Conservation (phyloP, 2,113 vertebrate genomes). For the Pseudopodoces humilis region DNA sequence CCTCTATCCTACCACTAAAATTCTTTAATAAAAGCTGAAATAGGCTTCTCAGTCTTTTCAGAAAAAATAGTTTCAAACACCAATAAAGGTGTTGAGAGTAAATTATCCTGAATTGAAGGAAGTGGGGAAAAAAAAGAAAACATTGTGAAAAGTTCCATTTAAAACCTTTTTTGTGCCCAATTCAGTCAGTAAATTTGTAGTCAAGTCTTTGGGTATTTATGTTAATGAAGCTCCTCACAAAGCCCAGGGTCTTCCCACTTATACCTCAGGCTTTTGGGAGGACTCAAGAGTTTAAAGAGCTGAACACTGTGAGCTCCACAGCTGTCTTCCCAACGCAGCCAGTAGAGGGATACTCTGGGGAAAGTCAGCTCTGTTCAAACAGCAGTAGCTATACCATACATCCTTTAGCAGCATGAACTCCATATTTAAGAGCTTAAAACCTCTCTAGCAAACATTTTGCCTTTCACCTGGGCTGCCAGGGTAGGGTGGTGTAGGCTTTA, state of each 20-base stretch:
- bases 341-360: not conserved
- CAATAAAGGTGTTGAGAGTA: not conserved
- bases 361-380: not conserved
- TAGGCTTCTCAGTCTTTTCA: not conserved
- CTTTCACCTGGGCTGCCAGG: not conserved
- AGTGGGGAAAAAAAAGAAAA: rapidly evolving
- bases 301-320: not conserved
- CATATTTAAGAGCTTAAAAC: not conserved
- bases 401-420: not conserved
- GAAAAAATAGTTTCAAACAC: not conserved
- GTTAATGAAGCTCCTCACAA: not conserved
- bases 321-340: not conserved
- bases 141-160: not conserved
- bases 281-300: not conserved
- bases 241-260: not conserved
- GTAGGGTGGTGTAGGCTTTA: not conserved
- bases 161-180: not conserved
- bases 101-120: not conserved
- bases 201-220: not conserved
- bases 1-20: not conserved
- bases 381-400: not conserved
- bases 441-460: not conserved
- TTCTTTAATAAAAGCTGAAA: not conserved
- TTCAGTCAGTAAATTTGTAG: not conserved
- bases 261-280: not conserved